Evolutionary conservation across 2,888 invertebrate species (phyloP).

Genomic region (Brachyptera putata): DNA sequence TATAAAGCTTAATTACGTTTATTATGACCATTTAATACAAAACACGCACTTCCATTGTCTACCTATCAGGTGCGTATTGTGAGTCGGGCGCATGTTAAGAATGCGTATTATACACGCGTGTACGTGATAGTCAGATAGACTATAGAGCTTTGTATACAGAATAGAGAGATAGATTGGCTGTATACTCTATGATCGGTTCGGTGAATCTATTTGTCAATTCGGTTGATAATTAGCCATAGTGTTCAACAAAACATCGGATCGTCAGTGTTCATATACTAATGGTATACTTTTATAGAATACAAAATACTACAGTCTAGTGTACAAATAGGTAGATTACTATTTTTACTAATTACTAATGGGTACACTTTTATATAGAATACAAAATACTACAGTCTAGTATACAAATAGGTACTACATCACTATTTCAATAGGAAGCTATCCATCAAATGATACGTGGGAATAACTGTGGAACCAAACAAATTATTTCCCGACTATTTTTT

Average conservation of each 20-base stretch:
- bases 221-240: conserved; percentile 23
- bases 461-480: too few relatives aligned
- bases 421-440: too few relatives aligned
- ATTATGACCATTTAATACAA: conserved; percentile 18
- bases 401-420: too few relatives aligned
- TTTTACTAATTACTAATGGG: too few relatives aligned
- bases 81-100: conserved; percentile 4
- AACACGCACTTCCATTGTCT: conserved; percentile 12
- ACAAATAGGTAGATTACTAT: too few relatives aligned
- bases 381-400: too few relatives aligned
- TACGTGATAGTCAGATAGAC: not conserved
- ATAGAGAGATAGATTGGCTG: conserved; percentile 50
- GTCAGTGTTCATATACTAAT: not conserved
- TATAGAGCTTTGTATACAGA: conserved; percentile 52
- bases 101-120: not conserved
- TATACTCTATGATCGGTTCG: conserved; percentile 18
- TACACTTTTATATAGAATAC: not conserved
- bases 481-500: too few relatives aligned
- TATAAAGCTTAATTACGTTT: conserved; percentile 1
- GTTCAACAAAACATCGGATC: conserved; percentile 19
- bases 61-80: not conserved
- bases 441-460: too few relatives aligned
- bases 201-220: conserved; percentile 22
- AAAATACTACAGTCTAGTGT: too few relatives aligned
- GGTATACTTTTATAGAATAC: not conserved